Conservation (phyloP, 2,888 invertebrate species). For the Melinopterus prodromus region DNA sequence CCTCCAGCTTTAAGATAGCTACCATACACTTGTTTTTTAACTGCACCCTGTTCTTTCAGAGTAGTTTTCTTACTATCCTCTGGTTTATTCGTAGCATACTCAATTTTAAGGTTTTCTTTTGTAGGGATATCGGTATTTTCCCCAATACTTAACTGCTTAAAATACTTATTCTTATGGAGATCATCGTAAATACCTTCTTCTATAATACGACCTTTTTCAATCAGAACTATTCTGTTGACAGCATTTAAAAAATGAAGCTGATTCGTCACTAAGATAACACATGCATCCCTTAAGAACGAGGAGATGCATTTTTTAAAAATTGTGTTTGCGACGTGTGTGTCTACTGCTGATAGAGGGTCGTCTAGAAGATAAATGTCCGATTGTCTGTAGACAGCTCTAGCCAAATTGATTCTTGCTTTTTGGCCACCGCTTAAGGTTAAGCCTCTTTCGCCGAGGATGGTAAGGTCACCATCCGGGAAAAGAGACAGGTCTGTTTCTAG, state of each 20-base stretch:
- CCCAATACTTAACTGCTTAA: conserved; percentile 69
- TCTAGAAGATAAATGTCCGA: conserved; percentile 86
- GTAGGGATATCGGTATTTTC: conserved; percentile 49
- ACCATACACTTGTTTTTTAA: conserved; percentile 64
- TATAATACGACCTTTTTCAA: conserved; percentile 65
- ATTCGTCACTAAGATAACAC: conserved; percentile 77
- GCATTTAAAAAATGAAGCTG: conserved; percentile 68
- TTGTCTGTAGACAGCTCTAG: conserved; percentile 81
- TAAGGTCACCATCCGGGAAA: conserved; percentile 79
- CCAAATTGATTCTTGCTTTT: conserved; percentile 84
- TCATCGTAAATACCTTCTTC: conserved; percentile 73
- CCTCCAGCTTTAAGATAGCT: conserved; percentile 79
- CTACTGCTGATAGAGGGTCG: conserved; percentile 89
- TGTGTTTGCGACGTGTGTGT: conserved; percentile 84
- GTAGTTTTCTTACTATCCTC: neutral
- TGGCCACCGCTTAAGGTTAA: conserved; percentile 79
- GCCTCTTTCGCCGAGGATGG: conserved; percentile 79
- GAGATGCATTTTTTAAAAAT: conserved; percentile 81
- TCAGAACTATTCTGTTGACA: conserved; percentile 62
- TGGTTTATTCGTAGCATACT: conserved; percentile 35
- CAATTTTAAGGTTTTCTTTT: conserved; percentile 48
- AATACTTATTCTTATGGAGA: conserved; percentile 72
- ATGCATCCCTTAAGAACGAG: conserved; percentile 69
- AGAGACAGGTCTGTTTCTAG: conserved; percentile 74
- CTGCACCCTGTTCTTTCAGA: conserved; percentile 61